A percentile compares a stretch with the other conserved stretches of the same genome.
These are phyloP conservation scores for Mimumesa dahlbomi DNA, from an alignment of 2,888 invertebrate species.

Conservation along the genomic window DNA sequence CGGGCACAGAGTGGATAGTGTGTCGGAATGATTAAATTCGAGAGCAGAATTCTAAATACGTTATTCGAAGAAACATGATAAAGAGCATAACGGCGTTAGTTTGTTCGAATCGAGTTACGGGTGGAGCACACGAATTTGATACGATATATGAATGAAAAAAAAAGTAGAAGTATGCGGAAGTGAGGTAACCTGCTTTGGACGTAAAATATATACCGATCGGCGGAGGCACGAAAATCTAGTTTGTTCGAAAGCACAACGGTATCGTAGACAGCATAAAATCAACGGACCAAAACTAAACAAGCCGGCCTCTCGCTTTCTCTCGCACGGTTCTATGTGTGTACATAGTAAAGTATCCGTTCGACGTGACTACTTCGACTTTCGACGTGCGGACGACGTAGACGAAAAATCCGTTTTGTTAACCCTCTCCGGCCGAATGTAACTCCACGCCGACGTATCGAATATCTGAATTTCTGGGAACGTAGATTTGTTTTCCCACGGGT, in stretches of 20 bases:
- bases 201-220: slow-evolving; percentile 45
- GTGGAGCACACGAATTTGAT: background rate
- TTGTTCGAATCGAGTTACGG: background rate
- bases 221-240: slow-evolving; percentile 34
- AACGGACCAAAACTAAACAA: slow-evolving; percentile 48
- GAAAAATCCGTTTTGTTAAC: no score
- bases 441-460: no score
- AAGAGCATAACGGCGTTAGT: background rate
- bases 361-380: slow-evolving; percentile 50
- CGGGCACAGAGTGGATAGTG: no score
- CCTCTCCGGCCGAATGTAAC: no score
- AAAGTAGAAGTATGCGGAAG: slow-evolving; percentile 33
- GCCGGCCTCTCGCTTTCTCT: slow-evolving; percentile 54
- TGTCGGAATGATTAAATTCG: no score
- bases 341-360: slow-evolving; percentile 46
- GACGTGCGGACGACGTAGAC: slow-evolving; percentile 21
- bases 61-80: no score
- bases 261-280: slow-evolving; percentile 44
- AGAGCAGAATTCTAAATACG: no score
- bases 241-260: slow-evolving; percentile 38
- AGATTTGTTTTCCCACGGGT: no score
- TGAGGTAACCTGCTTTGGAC: slow-evolving; percentile 12
- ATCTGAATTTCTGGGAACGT: no score
- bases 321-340: slow-evolving; percentile 39
- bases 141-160: slow-evolving; percentile 3